phyloP scores from a whole-genome alignment of 1,140 invertebrate species.

The Bradynema listronoti region DNA sequence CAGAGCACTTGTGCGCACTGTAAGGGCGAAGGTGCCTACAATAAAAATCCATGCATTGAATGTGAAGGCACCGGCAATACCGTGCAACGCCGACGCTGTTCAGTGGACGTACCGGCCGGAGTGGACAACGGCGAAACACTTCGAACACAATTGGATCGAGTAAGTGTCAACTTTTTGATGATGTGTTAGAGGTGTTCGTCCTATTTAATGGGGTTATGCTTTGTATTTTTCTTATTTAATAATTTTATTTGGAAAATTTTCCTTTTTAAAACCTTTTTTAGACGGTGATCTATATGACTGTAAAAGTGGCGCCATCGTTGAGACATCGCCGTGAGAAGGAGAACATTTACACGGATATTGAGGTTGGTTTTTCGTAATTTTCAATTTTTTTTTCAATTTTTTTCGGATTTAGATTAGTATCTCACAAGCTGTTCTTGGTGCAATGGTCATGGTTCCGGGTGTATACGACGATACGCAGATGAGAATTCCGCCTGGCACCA shows the following conservation, averaged over 20 bases:
- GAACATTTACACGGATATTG: constrained; percentile 82
- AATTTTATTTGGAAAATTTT: too few species aligned
- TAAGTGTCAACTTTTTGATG: not conserved
- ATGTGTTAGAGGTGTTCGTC: too few species aligned
- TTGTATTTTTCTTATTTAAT: too few species aligned
- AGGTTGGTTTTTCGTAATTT: constrained; percentile 64
- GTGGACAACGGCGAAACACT: constrained; percentile 61
- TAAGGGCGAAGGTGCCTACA: constrained; percentile 75
- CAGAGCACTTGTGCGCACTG: constrained; percentile 87
- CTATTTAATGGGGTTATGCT: not conserved
- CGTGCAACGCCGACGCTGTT: constrained; percentile 79
- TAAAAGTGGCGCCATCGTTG: constrained; percentile 74
- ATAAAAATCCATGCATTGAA: constrained; percentile 81
- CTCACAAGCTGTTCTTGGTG: constrained; percentile 81
- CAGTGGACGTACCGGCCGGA: constrained; percentile 91
- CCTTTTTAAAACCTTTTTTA: constrained; percentile 22
- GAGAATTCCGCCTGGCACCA: constrained; percentile 76
- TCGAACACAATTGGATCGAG: not conserved
- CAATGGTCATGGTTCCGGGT: constrained; percentile 80
- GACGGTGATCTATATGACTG: constrained; percentile 29
- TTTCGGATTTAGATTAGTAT: constrained; percentile 62
- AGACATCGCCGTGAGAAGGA: constrained; percentile 85
- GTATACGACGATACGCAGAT: constrained; percentile 76
- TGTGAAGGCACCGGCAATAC: constrained; percentile 87
- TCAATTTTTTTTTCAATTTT: constrained; percentile 11